Evolutionary conservation across 2,113 vertebrate species (phyloP), one percentile per base, ranked within the genome.

Genomic region (Hippotragus niger): DNA sequence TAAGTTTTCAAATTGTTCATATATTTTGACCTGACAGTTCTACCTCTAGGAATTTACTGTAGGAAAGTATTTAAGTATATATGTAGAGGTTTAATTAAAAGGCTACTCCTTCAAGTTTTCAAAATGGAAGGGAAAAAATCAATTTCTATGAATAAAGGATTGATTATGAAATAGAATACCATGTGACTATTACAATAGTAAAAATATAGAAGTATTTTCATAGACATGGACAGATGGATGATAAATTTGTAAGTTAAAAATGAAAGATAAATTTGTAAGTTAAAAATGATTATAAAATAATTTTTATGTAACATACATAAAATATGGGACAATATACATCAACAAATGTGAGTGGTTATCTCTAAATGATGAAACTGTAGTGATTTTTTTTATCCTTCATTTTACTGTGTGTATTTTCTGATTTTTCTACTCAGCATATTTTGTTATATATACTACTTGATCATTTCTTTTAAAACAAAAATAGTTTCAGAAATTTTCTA

Each of bases 381-480:
- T n/a, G 21, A 85, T 16, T 62, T 83, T 57, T 57, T 58, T 93
- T 95, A 86, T n/a, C 33, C 84, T 83, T 67, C 16, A 14, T 93
- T 93, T 94, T 74, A 29, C 52, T 87, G 52, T 89, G 21, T 93
- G 3, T 62, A 45, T 91, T 98, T 96, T 91, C 80, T 76, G 43
- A 95, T 90, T 97, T 94, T 96, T 50, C 62, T 76, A 23, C 9
- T 93, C 67, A 52, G 3, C 2, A 5, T 81, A 50, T 90, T 43
- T 88, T 53, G 21, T 12, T 87, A 53, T 88, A 7, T 74, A 81
- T 80, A 33, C 45, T 74, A 50, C 45, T 87, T 86, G 50, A 76
- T 89, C 43, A 80, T 96, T 96, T 93, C 25, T 88, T 91, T 94
- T 81, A 14, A 91, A 97, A 33, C 85, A 43, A 86, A 85, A 47